phyloP scores from a whole-genome alignment of 2,888 invertebrate species.

The Spodoptera exigua region DNA sequence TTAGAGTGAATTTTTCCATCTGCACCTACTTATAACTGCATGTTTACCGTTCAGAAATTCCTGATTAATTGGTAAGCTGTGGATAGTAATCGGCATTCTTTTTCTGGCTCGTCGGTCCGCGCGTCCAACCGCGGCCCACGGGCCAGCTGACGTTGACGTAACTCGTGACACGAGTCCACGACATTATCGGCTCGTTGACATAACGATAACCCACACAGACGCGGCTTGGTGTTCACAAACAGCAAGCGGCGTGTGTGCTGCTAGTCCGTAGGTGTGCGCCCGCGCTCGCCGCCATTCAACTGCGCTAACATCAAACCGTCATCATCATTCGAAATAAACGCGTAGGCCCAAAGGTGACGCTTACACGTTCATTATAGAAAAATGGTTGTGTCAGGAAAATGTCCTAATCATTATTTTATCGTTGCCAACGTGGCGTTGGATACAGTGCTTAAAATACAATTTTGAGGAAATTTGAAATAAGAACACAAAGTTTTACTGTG shows the following conservation, averaged over 20 bases:
- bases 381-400: conserved; percentile 38
- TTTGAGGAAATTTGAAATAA: neutral
- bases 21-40: conserved; percentile 20
- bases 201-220: conserved; percentile 58
- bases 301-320: conserved; percentile 54
- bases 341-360: conserved; percentile 47
- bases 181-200: conserved; percentile 60
- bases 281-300: conserved; percentile 54
- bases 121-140: conserved; percentile 30
- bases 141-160: conserved; percentile 70
- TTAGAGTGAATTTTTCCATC: conserved; percentile 15
- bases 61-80: conserved; percentile 31
- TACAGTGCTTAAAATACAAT: conserved; percentile 21
- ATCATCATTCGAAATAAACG: conserved; percentile 60
- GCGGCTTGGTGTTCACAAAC: conserved; percentile 27
- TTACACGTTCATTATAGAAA: conserved; percentile 45
- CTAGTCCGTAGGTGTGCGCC: conserved; percentile 51
- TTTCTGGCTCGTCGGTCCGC: conserved; percentile 20
- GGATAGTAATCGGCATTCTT: conserved; percentile 20
- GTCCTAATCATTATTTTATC: conserved; percentile 28
- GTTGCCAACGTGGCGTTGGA: conserved; percentile 13
- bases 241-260: conserved; percentile 29
- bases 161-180: conserved; percentile 57
- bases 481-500: conserved; percentile 8
- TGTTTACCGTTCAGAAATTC: conserved; percentile 17